Evolutionary conservation across 2,797 vertebrate genomes (phyloP).

Genomic region (Trachurus trachurus): DNA sequence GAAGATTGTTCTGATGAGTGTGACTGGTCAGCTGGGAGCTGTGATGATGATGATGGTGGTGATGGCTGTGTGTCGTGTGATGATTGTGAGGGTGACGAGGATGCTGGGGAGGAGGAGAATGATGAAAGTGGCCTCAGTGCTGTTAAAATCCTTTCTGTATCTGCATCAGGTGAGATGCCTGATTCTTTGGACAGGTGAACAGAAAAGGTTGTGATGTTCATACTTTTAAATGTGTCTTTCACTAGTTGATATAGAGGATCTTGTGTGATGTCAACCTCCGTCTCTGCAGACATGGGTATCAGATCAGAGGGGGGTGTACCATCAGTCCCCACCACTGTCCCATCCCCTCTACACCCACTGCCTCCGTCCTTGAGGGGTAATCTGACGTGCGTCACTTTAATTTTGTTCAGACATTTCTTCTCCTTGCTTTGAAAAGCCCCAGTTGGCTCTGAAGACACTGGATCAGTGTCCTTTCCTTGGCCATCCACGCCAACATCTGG

Average conservation of each 20-base stretch:
- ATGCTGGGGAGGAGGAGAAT: conserved; percentile 4
- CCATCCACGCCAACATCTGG: conserved; percentile 48
- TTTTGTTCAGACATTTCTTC: conserved; percentile 78
- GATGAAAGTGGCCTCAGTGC: conserved; percentile 43
- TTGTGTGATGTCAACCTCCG: conserved; percentile 9
- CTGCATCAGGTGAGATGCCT: conserved; percentile 26
- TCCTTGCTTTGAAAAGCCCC: conserved; percentile 38
- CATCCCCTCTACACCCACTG: conserved; percentile 41
- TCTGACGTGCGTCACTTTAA: conserved; percentile 71
- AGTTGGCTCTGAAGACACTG: conserved; percentile 35
- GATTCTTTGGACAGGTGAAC: conserved; percentile 62
- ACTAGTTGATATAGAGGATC: conserved; percentile 69
- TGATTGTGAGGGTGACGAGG: neutral
- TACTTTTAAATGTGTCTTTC: conserved; percentile 44
- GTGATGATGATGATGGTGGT: neutral
- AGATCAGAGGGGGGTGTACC: neutral
- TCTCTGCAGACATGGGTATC: neutral
- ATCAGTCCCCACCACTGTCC: conserved; percentile 5
- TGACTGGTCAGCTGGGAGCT: no score
- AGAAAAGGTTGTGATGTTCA: conserved; percentile 70
- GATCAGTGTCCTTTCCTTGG: conserved; percentile 38
- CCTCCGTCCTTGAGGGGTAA: conserved; percentile 48
- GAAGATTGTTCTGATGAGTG: neutral
- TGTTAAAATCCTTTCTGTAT: conserved; percentile 39
- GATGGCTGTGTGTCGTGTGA: neutral